Evolutionary conservation across 1,140 invertebrate genomes (phyloP).

Genomic region (Harpegnathos saltator): DNA sequence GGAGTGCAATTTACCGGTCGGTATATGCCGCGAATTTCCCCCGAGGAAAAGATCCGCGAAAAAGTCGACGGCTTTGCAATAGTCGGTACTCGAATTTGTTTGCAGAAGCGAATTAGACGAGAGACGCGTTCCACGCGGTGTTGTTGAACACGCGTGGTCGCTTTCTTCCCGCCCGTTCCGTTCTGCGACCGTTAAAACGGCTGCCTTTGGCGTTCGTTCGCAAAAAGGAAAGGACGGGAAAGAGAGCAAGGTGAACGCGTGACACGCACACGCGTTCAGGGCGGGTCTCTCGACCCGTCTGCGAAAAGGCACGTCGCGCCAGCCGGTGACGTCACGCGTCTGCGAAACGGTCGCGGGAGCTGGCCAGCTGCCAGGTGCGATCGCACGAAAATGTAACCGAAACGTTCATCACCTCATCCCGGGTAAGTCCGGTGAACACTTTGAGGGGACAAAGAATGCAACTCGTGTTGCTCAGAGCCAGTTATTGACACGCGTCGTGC

Average conservation of each 20-base stretch:
- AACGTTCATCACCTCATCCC: conserved; percentile 30
- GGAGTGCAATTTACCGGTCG: no score
- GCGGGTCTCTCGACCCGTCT: neutral
- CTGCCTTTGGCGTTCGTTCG: no score
- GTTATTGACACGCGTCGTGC: neutral
- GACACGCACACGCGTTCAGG: neutral
- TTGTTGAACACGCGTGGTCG: no score
- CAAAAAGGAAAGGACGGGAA: no score
- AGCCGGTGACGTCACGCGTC: conserved; percentile 4
- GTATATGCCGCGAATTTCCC: no score
- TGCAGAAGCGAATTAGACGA: no score
- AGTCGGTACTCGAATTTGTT: no score
- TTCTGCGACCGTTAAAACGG: no score
- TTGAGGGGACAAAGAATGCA: neutral
- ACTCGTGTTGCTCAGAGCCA: neutral
- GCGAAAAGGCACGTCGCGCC: conserved; percentile 23
- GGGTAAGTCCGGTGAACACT: neutral
- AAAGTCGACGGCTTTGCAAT: no score
- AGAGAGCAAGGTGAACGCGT: neutral
- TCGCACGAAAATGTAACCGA: conserved; percentile 29
- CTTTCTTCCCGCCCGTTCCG: no score
- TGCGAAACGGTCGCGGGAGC: neutral
- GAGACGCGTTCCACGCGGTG: no score
- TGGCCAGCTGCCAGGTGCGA: conserved; percentile 26
- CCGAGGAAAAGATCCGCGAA: no score